phyloP scores from a whole-genome alignment of 2,113 vertebrate genomes.

The Ptilorrhoa leucosticta region DNA sequence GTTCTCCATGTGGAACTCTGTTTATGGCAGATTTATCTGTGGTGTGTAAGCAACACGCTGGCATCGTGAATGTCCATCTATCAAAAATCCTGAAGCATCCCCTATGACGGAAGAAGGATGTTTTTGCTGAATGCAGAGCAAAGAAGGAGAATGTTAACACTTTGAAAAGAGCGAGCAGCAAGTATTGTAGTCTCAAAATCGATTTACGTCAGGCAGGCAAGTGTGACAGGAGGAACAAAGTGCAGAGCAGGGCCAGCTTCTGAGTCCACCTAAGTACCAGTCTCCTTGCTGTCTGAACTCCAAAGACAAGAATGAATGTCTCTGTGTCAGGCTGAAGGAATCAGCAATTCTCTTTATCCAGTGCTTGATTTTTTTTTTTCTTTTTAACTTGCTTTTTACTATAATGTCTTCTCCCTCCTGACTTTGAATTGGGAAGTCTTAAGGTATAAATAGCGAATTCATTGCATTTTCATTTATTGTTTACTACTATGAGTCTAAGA shows the following conservation, averaged over 20 bases:
- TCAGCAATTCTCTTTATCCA: background rate
- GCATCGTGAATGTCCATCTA: slow-evolving; percentile 16
- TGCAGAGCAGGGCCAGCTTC: background rate
- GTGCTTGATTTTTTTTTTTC: background rate
- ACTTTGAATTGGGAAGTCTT: background rate
- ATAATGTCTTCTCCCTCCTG: background rate
- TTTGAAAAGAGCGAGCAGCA: background rate
- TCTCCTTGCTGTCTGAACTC: background rate
- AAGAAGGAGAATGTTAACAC: background rate
- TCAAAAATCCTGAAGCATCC: slow-evolving; percentile 16
- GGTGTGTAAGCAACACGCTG: background rate
- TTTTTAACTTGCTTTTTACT: background rate
- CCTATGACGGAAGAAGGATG: background rate
- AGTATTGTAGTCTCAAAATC: slow-evolving; percentile 19
- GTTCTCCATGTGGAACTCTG: slow-evolving; percentile 3
- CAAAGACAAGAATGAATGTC: background rate
- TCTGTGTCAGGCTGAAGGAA: background rate
- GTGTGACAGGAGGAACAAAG: slow-evolving; percentile 3
- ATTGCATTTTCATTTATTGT: background rate
- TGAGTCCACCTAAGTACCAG: background rate
- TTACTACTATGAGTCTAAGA: background rate
- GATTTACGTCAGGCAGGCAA: background rate
- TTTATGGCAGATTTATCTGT: slow-evolving; percentile 32
- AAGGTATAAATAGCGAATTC: background rate
- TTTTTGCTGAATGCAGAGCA: slow-evolving; percentile 6